Base-by-base conservation (phyloP, 1,140 invertebrate species). In the Drosophila quadrilineata region DNA sequence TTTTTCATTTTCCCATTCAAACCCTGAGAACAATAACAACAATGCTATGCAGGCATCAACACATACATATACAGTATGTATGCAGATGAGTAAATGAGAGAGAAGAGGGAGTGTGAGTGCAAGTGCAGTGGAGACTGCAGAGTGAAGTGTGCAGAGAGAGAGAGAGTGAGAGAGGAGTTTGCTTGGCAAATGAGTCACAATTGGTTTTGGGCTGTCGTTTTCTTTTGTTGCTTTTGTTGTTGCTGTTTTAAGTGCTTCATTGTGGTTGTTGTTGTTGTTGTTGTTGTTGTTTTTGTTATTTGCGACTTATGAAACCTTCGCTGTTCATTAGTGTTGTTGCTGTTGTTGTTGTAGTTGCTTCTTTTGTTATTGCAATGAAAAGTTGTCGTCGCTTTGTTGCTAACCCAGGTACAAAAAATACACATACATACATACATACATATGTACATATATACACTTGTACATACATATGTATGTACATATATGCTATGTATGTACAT, bases 271-370 rank as follows among this genome's bases (percentile, higher is more conserved):
- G 53, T 57, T 56, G 50, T 16, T 57, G 31, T 6, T 46, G 33
- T 21, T 53, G 36, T 36, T 54, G 50, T 21, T 31, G 38, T 24
- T 50, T 41, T 22, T 28, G 56, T 17, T 46, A 38, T 33, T 53
- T 77, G 71, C 76, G 76, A 72, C 80, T 80, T 82, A 71, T 64
- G 72, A 75, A 80, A 80, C 76, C 76, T 69, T 72, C 65, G 48
- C 59, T 58, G 69, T 69, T 69, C 59, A 64, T 53, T 64, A 58
- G 52, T 64, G 57, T 52, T 52, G 57, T 41, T 43, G 58, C 16
- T 59, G 53, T 24, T 66, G 68, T 52, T 63, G 53, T 8, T 69
- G 66, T 19, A 56, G 60, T 5, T 65, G 50, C 69, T 56, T 62
- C 65, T 63, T 54, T 68, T 68, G 65, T 57, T 68, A 57, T 52